phyloP scores from a whole-genome alignment of 2,888 invertebrate genomes.

The Pachliopta kotzebuea region DNA sequence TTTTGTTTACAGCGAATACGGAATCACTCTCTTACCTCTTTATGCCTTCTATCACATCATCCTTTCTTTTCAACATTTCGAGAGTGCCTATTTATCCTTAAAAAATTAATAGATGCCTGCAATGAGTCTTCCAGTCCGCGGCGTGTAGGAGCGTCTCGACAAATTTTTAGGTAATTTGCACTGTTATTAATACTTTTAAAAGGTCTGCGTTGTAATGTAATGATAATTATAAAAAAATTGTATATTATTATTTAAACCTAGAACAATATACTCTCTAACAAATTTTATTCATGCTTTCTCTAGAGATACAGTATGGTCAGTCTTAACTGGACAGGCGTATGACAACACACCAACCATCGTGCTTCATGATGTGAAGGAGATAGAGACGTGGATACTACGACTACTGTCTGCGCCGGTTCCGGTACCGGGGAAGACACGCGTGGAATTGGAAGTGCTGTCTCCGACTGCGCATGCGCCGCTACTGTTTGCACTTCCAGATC shows the following conservation, averaged over 20 bases:
- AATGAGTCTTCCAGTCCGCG: slow-evolving; percentile 95
- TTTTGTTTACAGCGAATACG: slow-evolving; percentile 85
- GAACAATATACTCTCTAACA: neutral
- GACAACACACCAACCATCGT: slow-evolving; percentile 93
- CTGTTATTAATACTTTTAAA: neutral
- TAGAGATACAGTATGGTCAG: slow-evolving; percentile 98
- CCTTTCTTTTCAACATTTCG: slow-evolving; percentile 99
- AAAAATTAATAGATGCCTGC: slow-evolving; percentile 98
- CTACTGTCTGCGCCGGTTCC: slow-evolving; percentile 98
- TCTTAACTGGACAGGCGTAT: slow-evolving; percentile 90
- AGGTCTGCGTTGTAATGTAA: neutral
- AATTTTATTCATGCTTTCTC: slow-evolving; percentile 9
- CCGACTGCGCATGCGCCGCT: slow-evolving; percentile 91
- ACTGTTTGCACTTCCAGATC: slow-evolving; percentile 97
- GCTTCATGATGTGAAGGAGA: slow-evolving; percentile 97
- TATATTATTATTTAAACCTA: too few species aligned
- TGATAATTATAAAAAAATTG: neutral
- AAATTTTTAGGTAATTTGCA: slow-evolving; percentile 85
- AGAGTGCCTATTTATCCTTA: slow-evolving; percentile 97
- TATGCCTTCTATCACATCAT: slow-evolving; percentile 99
- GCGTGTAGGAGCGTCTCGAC: slow-evolving; percentile 93
- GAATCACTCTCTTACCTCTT: slow-evolving; percentile 96
- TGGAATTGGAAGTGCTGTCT: slow-evolving; percentile 91
- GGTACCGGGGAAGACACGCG: slow-evolving; percentile 96
- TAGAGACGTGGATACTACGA: slow-evolving; percentile 99